Base-by-base conservation (phyloP, 1,140 invertebrate genomes). In the Eupristina koningsbergeri region DNA sequence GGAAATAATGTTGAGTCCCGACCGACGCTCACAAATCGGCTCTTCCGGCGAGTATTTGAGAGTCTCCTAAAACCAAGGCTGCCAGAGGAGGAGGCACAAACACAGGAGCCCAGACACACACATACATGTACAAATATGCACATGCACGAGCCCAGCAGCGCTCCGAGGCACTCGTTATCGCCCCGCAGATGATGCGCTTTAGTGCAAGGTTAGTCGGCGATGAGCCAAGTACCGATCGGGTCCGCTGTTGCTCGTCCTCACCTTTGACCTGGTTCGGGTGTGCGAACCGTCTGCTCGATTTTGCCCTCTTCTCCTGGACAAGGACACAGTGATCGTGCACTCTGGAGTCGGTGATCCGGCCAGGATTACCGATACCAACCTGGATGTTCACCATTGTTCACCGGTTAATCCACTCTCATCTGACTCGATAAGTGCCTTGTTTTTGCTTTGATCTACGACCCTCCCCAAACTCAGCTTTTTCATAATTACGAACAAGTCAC, bases 121-220 rank as follows among this genome's bases (percentile, higher is more conserved):
- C n/a, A n/a, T n/a, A n/a, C n/a, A n/a, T n/a, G n/a, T n/a, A n/a
- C n/a, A n/a, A n/a, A n/a, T n/a, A n/a, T n/a, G n/a, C n/a, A n/a
- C n/a, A n/a, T n/a, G n/a, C 19, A 8, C 67, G 67, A 17, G 34
- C 47, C 31, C 6, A 0, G 39, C 34, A 71, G 34, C 67, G 31
- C 67, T 31, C 8, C 6, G 15, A 19, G 26, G 29, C 17, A 0
- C 47, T 58, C 58, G 58, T 29, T 45, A 31, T 26, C 50, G 74
- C 36, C 34, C 26, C 36, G 58, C 71, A 74, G 69, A 74, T 53
- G 80, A 26, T 26, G 73, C 58, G 58, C 15, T 89, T 92, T 91
- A 92, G 91, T 91, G 88, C 90, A 91, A 91, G 91, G 90, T 91
- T 91, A 90, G 90, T 82, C 88, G 88, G 90, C 89, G 89, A 91